phyloP scores from a whole-genome alignment of 2,113 vertebrate species.

The Antennarius striatus region DNA sequence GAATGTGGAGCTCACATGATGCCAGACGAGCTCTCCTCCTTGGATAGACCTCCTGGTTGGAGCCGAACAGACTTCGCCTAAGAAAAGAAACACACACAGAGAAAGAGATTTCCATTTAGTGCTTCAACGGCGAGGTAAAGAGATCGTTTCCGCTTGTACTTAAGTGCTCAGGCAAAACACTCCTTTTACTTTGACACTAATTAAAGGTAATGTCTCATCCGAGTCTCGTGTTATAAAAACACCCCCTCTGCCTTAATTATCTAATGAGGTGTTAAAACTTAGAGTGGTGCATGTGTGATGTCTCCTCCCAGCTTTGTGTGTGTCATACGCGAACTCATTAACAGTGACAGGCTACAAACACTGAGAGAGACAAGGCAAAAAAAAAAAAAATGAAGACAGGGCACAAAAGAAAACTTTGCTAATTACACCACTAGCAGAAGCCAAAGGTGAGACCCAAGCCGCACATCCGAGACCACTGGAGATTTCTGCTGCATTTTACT shows the following conservation, averaged over 20 bases:
- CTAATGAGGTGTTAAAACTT: slow-evolving; percentile 66
- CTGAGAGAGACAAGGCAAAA: slow-evolving; percentile 47
- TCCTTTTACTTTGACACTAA: slow-evolving; percentile 67
- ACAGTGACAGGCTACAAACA: slow-evolving; percentile 60
- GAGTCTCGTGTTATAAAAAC: slow-evolving; percentile 65
- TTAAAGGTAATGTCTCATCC: slow-evolving; percentile 71
- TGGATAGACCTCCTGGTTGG: slow-evolving; percentile 34
- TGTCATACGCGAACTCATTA: slow-evolving; percentile 62
- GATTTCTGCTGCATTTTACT: slow-evolving; percentile 40
- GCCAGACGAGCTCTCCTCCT: slow-evolving; percentile 45
- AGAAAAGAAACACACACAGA: slow-evolving; percentile 12
- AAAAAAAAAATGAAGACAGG: slow-evolving; percentile 36
- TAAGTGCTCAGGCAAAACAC: slow-evolving; percentile 54
- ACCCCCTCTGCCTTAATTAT: slow-evolving; percentile 71
- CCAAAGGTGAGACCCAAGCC: slow-evolving; percentile 66
- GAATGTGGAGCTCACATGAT: slow-evolving; percentile 67
- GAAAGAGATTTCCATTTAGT: slow-evolving; percentile 41
- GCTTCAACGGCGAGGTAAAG: slow-evolving; percentile 59
- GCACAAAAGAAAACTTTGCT: slow-evolving; percentile 66
- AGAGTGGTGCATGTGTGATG: slow-evolving; percentile 57
- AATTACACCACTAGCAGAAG: slow-evolving; percentile 62
- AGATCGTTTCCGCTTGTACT: slow-evolving; percentile 59
- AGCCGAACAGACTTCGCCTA: slow-evolving; percentile 32
- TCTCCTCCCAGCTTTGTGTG: slow-evolving; percentile 50
- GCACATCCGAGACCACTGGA: slow-evolving; percentile 44